Evolutionary conservation across 2,888 invertebrate species (phyloP).

Genomic region (Oeneis ivallda): DNA sequence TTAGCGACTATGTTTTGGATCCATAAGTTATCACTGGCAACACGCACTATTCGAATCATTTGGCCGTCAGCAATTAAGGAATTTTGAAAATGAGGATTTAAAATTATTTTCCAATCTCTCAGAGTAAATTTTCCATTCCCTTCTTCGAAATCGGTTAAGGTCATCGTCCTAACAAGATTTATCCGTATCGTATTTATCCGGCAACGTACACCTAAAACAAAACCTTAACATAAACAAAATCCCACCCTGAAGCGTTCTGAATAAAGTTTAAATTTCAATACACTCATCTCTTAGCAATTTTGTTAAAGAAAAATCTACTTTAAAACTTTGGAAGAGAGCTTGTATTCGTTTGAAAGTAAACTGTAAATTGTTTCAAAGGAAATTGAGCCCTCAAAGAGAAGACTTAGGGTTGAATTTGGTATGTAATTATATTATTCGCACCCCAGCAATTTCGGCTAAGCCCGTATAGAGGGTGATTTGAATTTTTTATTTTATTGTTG

Average conservation of each 20-base stretch:
- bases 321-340: background rate
- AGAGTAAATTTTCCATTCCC: background rate
- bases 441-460: slow-evolving; percentile 37
- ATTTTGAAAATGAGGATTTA: too few species aligned
- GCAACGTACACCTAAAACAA: slow-evolving; percentile 12
- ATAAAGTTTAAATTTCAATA: slow-evolving; percentile 23
- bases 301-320: slow-evolving; percentile 29
- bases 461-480: slow-evolving; percentile 40
- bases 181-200: slow-evolving; percentile 21
- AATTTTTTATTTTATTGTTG: slow-evolving; percentile 43
- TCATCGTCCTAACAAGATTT: slow-evolving; percentile 26
- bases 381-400: background rate
- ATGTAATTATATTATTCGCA: slow-evolving; percentile 23
- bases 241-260: background rate
- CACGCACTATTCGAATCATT: too few species aligned
- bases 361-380: slow-evolving; percentile 7
- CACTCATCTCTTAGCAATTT: background rate
- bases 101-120: background rate
- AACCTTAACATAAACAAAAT: slow-evolving; percentile 11
- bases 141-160: slow-evolving; percentile 22
- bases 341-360: background rate
- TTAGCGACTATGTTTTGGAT: too few species aligned
- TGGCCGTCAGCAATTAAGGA: too few species aligned
- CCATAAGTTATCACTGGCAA: too few species aligned
- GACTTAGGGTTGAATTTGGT: slow-evolving; percentile 33